Evolutionary conservation across 2,113 vertebrate species (phyloP), one percentile per base, ranked within the genome.

Genomic region (Paramisgurnus dabryanus): DNA sequence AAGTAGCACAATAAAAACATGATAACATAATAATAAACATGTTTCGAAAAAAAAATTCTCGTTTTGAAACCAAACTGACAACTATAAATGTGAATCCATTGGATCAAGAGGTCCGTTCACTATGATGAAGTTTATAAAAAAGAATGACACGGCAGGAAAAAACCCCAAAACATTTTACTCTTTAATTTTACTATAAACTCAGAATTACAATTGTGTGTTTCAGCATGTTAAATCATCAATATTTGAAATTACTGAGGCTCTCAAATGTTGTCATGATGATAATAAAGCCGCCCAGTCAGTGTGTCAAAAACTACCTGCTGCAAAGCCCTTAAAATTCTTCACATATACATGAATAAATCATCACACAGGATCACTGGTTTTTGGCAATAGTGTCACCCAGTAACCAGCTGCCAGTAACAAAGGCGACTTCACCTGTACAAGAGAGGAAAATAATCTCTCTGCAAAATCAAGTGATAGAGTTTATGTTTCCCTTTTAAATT

Each of bases 311-410:
- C 86, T 76, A 83, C 76, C 87, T 84, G 84, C 89, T 58, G 55
- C 17, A 18, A 86, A 93, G 92, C 92, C 92, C 93, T 93, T 94
- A 85, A 87, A 83, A 81, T 90, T 89, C 86, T 88, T 86, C 87
- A 85, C 49, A 83, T 88, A 80, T 84, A 55, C 76, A 65, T 41
- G 49, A 83, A 72, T 78, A 12, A 34, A 50, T 67, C 27, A 43
- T 53, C 71, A 12, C 67, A 82, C 45, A 77, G 72, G 11, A 80
- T 86, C 71, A 85, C 87, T 87, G 78, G 82, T 80, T 82, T 93
- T 93, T 93, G 93, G 92, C 91, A 93, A 94, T 78, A 90, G 83
- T 85, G 89, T 89, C 89, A 85, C 89, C 87, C 85, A 83, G 86
- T 82, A 85, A 87, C 86, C 80, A 80, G 90, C 88, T 88, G 87